phyloP scores from a whole-genome alignment of 2,888 invertebrate genomes.

The Suillia variegata region DNA sequence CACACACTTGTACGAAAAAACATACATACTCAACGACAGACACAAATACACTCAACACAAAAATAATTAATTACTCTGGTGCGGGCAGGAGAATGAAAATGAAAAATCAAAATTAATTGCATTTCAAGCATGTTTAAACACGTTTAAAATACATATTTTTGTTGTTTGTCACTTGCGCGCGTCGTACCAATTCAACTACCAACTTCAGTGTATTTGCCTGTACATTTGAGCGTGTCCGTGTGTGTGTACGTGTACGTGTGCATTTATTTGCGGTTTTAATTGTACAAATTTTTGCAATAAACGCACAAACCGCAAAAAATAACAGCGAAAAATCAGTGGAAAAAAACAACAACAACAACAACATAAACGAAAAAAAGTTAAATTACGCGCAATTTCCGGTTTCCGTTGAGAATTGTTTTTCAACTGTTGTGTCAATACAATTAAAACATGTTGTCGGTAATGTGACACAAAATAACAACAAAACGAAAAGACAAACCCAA shows the following conservation, averaged over 20 bases:
- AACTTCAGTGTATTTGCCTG: neutral
- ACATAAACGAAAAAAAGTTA: conserved; percentile 13
- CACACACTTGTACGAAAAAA: neutral
- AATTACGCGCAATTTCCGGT: conserved; percentile 47
- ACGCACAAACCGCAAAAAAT: neutral
- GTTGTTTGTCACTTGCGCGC: neutral
- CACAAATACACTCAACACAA: conserved; percentile 36
- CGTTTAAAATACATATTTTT: conserved; percentile 26
- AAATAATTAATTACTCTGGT: conserved; percentile 39
- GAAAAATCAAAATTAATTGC: conserved; percentile 46
- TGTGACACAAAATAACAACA: neutral
- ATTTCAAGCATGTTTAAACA: conserved; percentile 45
- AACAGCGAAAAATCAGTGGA: neutral
- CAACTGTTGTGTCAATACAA: conserved; percentile 18
- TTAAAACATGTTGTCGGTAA: conserved; percentile 7
- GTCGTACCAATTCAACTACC: neutral
- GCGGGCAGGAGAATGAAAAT: conserved; percentile 17
- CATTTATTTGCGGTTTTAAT: conserved; percentile 34
- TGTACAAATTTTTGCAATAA: conserved; percentile 25
- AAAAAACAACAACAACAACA: conserved; percentile 9
- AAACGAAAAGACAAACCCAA: neutral
- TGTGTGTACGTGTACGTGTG: conserved; percentile 14
- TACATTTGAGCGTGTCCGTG: neutral
- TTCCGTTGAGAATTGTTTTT: conserved; percentile 33
- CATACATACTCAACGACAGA: neutral